Conservation (phyloP, 2,797 vertebrate genomes). For the Vipera latastei region DNA sequence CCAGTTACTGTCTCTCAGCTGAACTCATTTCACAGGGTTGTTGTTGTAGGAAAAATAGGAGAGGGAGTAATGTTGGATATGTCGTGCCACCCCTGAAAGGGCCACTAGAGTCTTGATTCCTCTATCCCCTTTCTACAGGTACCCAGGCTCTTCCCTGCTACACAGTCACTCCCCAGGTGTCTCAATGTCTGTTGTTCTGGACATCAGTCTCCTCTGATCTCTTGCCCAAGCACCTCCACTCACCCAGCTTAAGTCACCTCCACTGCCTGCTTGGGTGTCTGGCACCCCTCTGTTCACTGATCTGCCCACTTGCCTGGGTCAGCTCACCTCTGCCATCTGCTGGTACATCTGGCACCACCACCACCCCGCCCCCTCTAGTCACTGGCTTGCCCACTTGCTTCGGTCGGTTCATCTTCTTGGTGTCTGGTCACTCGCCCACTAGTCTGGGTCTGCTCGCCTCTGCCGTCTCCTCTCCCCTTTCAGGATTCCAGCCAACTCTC, state of each 20-base stretch:
- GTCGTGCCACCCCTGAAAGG: not conserved
- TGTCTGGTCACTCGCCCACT: not conserved
- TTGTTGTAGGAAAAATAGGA: not conserved
- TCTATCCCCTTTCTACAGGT: not conserved
- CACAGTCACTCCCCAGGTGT: not conserved
- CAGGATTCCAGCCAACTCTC: not conserved
- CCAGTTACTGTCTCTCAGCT: not conserved
- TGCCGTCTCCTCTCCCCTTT: not conserved
- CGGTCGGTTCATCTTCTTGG: not conserved
- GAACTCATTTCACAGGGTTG: not conserved
- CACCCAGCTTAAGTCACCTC: not conserved
- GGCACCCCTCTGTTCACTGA: not conserved
- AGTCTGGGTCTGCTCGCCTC: not conserved
- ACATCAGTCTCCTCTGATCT: not conserved
- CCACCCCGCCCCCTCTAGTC: not conserved
- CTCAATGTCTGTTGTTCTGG: not conserved
- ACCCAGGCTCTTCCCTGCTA: not conserved
- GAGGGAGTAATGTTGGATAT: not conserved
- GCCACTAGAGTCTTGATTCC: not conserved
- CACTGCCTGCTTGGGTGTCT: not conserved
- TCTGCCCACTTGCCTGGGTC: not conserved
- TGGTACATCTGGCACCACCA: not conserved
- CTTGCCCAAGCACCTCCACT: not conserved
- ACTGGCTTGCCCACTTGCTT: not conserved
- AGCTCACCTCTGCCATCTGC: not conserved